These are phyloP conservation scores for Plumapathes pennacea DNA, from an alignment of 92 coral and sea anemone species.

Conservation along the genomic window DNA sequence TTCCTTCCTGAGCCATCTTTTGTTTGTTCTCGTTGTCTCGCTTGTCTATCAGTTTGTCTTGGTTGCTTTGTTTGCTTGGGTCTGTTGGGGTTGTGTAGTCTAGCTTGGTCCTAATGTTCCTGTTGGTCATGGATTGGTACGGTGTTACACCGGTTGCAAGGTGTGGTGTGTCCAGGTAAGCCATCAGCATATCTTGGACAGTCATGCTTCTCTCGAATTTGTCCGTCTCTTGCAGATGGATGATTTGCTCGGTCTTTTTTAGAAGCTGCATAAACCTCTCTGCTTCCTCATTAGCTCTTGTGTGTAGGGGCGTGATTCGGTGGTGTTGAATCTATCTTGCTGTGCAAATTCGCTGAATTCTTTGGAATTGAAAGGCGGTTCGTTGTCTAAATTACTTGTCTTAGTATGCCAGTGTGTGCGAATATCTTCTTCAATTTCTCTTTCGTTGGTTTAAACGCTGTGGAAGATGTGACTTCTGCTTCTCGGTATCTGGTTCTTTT, in stretches of 20 bases:
- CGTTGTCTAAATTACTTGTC: conserved; percentile 32
- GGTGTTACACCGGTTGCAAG: conserved; percentile 29
- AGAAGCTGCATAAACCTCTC: conserved; percentile 29
- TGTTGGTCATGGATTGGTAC: conserved; percentile 28
- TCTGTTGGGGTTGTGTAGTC: conserved; percentile 31
- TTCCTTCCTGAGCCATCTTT: conserved; percentile 40
- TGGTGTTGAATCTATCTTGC: conserved; percentile 40
- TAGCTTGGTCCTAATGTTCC: conserved; percentile 18
- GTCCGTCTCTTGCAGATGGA: conserved; percentile 21
- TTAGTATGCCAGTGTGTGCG: conserved; percentile 41
- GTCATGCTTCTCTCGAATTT: conserved; percentile 14
- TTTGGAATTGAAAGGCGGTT: conserved; percentile 48
- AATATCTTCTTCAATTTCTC: conserved; percentile 29
- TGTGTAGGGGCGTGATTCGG: conserved; percentile 26
- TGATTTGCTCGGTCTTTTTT: conserved; percentile 42
- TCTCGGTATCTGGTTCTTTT: conserved; percentile 47
- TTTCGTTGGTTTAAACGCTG: conserved; percentile 9
- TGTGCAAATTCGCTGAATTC: conserved; percentile 33
- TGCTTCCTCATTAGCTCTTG: conserved; percentile 44
- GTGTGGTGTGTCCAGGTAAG: conserved; percentile 12
- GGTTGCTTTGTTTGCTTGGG: background rate
- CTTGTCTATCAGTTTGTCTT: conserved; percentile 20
- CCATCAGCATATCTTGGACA: conserved; percentile 25
- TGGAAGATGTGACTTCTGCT: conserved; percentile 14
- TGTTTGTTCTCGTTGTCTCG: conserved; percentile 34